Base-by-base conservation (phyloP, 2,888 invertebrate species). In the Trachelus iudaicus region DNA sequence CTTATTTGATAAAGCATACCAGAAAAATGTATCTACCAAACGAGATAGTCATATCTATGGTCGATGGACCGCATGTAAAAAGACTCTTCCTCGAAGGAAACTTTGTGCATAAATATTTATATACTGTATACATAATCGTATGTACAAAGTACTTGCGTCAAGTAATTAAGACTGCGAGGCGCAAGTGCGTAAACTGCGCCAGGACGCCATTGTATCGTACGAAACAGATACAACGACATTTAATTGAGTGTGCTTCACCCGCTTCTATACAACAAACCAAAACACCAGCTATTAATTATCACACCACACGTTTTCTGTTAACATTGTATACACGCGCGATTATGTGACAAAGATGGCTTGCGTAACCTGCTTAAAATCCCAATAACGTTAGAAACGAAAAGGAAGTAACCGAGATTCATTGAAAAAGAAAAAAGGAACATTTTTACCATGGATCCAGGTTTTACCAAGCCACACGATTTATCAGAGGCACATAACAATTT, bases 151-250 rank as follows among this genome's bases (percentile, higher is more conserved):
- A 56, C 56, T 56, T 56, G 56, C 56, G 56, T 56, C 56, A 56
- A 56, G 56, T 56, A 56, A 56, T 56, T 56, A 56, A 23, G 56
- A 56, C 56, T 56, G 56, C 56, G 56, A 56, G 56, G 56, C 56
- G 56, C 56, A 56, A 56, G 56, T 56, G 56, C 56, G 56, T 56
- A 23, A 56, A 56, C 23, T 56, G 56, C 56, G 56, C 15, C 56
- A 56, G 56, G 30, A 40, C 75, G 40, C 40, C 73, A 87, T 84
- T 88, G 87, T 88, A 86, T 89, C 86, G 81, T 81, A 85, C 81
- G 80, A 85, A 84, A 87, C 85, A 78, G 85, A 87, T 86, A 85
- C 87, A 87, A 87, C 82, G 75, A 77, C 71, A 73, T 77, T 77
- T 75, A 79, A 85, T 80, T 84, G 84, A 80, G 86, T 87, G 80